A percentile compares a stretch with the other conserved stretches of the same genome.
Conservation (phyloP, 1,140 invertebrate species). For the Dreissena rostriformis region DNA sequence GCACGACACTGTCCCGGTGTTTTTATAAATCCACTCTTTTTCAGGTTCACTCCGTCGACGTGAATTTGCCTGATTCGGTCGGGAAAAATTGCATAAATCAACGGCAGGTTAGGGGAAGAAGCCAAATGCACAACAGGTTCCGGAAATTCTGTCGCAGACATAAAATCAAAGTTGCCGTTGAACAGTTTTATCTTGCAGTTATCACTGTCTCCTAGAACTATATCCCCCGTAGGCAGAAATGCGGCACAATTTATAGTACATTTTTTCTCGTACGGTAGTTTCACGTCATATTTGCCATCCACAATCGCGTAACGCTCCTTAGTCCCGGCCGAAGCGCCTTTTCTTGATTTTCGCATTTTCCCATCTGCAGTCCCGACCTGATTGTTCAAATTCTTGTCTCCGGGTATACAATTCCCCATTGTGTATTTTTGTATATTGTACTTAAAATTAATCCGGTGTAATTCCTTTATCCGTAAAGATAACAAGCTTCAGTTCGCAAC, state of each 20-base stretch:
- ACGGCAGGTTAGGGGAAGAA: conserved; percentile 38
- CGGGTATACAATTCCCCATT: too few species aligned
- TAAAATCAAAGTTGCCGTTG: conserved; percentile 36
- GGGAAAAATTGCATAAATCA: conserved; percentile 43
- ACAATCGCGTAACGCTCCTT: conserved; percentile 35
- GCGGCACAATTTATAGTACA: conserved; percentile 41
- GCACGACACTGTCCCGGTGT: conserved; percentile 13
- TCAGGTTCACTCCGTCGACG: conserved; percentile 25
- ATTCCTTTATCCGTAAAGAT: too few species aligned
- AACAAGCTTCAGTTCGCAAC: too few species aligned
- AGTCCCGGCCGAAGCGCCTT: too few species aligned
- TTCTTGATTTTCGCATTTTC: too few species aligned
- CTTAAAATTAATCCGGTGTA: too few species aligned
- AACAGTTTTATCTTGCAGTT: too few species aligned
- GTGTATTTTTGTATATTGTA: too few species aligned
- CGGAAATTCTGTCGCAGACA: conserved; percentile 25
- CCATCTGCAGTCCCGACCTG: too few species aligned
- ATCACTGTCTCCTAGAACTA: conserved; percentile 39
- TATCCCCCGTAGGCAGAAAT: conserved; percentile 41
- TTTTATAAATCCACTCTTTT: conserved; percentile 41
- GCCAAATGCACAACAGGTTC: neutral
- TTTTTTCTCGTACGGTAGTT: conserved; percentile 33
- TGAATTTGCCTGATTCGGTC: too few species aligned
- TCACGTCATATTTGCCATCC: conserved; percentile 25
- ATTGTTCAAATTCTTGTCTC: too few species aligned